Percentiles rank a stretch among this genome's conserved stretches.
Evolutionary conservation across 2,113 vertebrate genomes (phyloP).

Genomic region (Embiotoca jacksoni): DNA sequence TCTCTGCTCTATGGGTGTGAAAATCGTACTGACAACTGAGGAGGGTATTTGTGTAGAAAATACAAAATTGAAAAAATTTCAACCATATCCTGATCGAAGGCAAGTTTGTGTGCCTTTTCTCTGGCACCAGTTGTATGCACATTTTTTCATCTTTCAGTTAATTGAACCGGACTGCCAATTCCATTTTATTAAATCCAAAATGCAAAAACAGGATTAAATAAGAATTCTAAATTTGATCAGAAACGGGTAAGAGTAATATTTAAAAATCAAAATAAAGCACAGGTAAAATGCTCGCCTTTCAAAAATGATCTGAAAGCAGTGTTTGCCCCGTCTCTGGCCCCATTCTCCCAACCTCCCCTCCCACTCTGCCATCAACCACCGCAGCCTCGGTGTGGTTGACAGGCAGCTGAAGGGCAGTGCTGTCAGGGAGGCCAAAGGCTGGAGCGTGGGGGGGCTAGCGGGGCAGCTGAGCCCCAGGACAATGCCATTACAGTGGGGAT

Average conservation of each 20-base stretch:
- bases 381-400: conserved; percentile 58
- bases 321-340: conserved; percentile 14
- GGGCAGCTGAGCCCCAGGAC: conserved; percentile 74
- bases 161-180: not conserved
- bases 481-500: conserved; percentile 83
- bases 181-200: not conserved
- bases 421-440: conserved; percentile 75
- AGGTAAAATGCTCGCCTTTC: too few relatives aligned
- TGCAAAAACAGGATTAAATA: not conserved
- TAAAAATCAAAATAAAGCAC: too few relatives aligned
- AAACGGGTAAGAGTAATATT: too few relatives aligned
- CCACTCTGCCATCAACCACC: conserved; percentile 30
- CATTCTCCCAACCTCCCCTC: conserved; percentile 25
- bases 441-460: conserved; percentile 69
- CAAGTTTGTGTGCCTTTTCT: not conserved
- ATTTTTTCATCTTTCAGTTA: not conserved
- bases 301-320: conserved; percentile 8
- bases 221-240: not conserved
- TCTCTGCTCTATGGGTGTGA: conserved; percentile 44
- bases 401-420: conserved; percentile 71
- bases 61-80: not conserved
- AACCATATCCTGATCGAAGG: conserved; percentile 14
- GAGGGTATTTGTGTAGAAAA: conserved; percentile 7
- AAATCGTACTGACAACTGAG: conserved; percentile 20
- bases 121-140: not conserved